A percentile compares a stretch with the other conserved stretches of the same genome.
phyloP scores from a whole-genome alignment of 1,140 invertebrate species.

The Euschistus heros region DNA sequence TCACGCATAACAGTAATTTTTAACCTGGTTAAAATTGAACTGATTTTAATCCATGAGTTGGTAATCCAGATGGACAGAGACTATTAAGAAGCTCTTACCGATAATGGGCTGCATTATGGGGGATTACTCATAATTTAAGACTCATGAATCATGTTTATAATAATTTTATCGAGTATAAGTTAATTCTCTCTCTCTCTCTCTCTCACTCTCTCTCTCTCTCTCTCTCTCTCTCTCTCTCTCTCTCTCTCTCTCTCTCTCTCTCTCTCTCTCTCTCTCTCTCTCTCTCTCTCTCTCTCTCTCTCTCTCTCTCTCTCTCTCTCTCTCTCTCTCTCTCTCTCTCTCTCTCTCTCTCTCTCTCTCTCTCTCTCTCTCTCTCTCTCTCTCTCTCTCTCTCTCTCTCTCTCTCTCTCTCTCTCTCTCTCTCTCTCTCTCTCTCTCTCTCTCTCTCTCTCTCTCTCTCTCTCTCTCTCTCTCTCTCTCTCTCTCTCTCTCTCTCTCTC shows the following conservation, averaged over 20 bases:
- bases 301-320: slow-evolving; percentile 18
- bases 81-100: too few relatives aligned
- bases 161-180: too few relatives aligned
- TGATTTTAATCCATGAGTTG: too few relatives aligned
- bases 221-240: slow-evolving; percentile 26
- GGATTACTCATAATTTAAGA: too few relatives aligned
- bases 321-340: slow-evolving; percentile 16
- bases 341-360: slow-evolving; percentile 27
- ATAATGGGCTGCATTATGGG: too few relatives aligned
- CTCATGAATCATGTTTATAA: too few relatives aligned
- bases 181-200: not conserved
- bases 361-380: slow-evolving; percentile 11
- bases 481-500: slow-evolving; percentile 21
- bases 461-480: slow-evolving; percentile 13
- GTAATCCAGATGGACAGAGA: too few relatives aligned
- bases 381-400: slow-evolving; percentile 2
- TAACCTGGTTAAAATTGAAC: too few relatives aligned
- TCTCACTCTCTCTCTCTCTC: slow-evolving; percentile 1
- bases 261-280: slow-evolving; percentile 24
- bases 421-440: slow-evolving; percentile 18
- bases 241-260: slow-evolving; percentile 29
- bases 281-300: slow-evolving; percentile 12
- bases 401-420: slow-evolving; percentile 14
- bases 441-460: slow-evolving; percentile 15
- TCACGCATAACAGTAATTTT: too few relatives aligned